These are phyloP conservation scores for Neotoxoptera formosana DNA, from an alignment of 1,140 invertebrate genomes.

Conservation along the genomic window DNA sequence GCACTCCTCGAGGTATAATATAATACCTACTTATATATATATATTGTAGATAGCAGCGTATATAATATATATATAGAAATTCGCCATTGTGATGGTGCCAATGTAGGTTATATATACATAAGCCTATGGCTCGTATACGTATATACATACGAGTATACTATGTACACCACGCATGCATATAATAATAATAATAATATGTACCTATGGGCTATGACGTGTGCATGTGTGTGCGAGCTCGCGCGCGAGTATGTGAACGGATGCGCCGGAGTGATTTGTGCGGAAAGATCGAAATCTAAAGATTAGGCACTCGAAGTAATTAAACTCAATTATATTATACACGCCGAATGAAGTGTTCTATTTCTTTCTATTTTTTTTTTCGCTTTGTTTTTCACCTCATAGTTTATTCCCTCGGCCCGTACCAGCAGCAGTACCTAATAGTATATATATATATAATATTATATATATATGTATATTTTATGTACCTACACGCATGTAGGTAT, in stretches of 20 bases:
- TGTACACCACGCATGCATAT: background rate
- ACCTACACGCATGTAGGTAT: background rate
- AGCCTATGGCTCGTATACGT: too few species aligned
- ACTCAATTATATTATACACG: conserved; percentile 53
- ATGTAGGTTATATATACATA: background rate
- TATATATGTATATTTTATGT: background rate
- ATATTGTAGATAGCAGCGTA: background rate
- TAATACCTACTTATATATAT: background rate
- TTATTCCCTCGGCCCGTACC: background rate
- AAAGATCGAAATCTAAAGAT: conserved; percentile 58
- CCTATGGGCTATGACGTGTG: background rate
- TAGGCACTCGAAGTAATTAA: conserved; percentile 55
- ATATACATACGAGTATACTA: background rate
- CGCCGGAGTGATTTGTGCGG: conserved; percentile 51
- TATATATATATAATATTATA: too few species aligned
- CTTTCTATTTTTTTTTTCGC: background rate
- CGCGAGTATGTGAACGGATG: conserved; percentile 56
- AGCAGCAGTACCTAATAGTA: background rate
- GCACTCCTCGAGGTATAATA: background rate
- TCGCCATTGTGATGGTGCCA: background rate
- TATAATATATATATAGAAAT: background rate
- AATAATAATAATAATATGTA: background rate
- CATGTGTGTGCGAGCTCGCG: background rate
- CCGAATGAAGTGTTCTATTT: conserved; percentile 56
- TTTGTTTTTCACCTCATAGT: background rate